Conservation (phyloP, 1,140 invertebrate species). For the Caenorhabditis tropicalis region DNA sequence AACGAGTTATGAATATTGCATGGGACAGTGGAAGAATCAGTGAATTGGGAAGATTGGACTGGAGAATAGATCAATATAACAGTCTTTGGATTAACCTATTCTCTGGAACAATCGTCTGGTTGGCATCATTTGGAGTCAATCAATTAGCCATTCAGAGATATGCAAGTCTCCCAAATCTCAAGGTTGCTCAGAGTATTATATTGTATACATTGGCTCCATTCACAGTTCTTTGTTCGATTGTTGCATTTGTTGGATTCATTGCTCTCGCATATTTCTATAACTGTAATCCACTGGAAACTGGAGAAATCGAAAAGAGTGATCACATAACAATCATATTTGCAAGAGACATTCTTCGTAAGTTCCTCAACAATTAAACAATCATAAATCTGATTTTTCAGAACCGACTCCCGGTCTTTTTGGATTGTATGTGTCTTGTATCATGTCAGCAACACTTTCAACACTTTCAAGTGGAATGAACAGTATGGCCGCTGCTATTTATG, state of each 20-base stretch:
- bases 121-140: conserved; percentile 57
- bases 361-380: not conserved
- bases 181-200: conserved; percentile 56
- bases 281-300: conserved; percentile 59
- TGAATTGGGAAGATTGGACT: conserved; percentile 50
- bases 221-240: conserved; percentile 59
- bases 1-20: conserved; percentile 50
- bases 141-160: conserved; percentile 60
- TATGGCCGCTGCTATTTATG: conserved; percentile 59
- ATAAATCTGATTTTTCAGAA: conserved; percentile 43
- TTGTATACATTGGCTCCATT: conserved; percentile 54
- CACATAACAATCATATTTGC: conserved; percentile 59
- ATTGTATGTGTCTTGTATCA: conserved; percentile 56
- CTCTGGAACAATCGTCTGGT: conserved; percentile 55
- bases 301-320: conserved; percentile 56
- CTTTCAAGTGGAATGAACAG: conserved; percentile 59
- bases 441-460: conserved; percentile 57
- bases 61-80: conserved; percentile 55
- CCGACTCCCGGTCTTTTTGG: conserved; percentile 58
- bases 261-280: conserved; percentile 59
- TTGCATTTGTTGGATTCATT: conserved; percentile 57
- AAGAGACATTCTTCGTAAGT: conserved; percentile 58
- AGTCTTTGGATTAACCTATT: conserved; percentile 58
- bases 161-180: conserved; percentile 51
- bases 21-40: conserved; percentile 51